Evolutionary conservation across 2,113 vertebrate genomes (phyloP).

Genomic region (Channa argus): DNA sequence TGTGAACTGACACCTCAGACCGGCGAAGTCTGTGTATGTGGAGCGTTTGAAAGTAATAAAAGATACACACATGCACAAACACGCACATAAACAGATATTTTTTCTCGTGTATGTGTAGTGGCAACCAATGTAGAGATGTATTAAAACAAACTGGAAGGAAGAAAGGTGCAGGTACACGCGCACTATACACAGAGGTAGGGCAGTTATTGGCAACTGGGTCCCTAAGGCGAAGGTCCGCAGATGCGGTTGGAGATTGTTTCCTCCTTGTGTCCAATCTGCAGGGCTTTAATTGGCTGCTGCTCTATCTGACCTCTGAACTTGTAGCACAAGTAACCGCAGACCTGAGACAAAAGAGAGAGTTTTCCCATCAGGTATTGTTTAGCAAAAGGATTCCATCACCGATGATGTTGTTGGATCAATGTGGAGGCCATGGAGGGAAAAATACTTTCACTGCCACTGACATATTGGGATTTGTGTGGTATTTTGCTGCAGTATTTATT

Average conservation of each 20-base stretch:
- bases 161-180: constrained; percentile 15
- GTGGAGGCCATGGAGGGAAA: not conserved
- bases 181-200: constrained; percentile 3
- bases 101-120: not conserved
- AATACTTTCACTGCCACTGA: constrained; percentile 31
- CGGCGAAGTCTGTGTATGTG: constrained; percentile 6
- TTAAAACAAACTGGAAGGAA: not conserved
- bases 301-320: constrained; percentile 68
- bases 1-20: constrained; percentile 25
- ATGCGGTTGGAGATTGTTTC: constrained; percentile 70
- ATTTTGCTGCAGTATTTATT: constrained; percentile 50
- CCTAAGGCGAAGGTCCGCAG: constrained; percentile 62
- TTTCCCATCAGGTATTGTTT: constrained; percentile 56
- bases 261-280: constrained; percentile 44
- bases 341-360: constrained; percentile 57
- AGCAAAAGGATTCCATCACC: constrained; percentile 23
- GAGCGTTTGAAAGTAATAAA: constrained; percentile 13
- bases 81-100: constrained; percentile 7
- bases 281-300: constrained; percentile 74
- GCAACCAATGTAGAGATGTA: not conserved
- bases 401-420: constrained; percentile 52
- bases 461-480: constrained; percentile 49
- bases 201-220: constrained; percentile 46
- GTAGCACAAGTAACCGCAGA: constrained; percentile 53
- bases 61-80: constrained; percentile 12